Evolutionary conservation across 2,797 vertebrate species (phyloP).

Genomic region (Lerista edwardsae): DNA sequence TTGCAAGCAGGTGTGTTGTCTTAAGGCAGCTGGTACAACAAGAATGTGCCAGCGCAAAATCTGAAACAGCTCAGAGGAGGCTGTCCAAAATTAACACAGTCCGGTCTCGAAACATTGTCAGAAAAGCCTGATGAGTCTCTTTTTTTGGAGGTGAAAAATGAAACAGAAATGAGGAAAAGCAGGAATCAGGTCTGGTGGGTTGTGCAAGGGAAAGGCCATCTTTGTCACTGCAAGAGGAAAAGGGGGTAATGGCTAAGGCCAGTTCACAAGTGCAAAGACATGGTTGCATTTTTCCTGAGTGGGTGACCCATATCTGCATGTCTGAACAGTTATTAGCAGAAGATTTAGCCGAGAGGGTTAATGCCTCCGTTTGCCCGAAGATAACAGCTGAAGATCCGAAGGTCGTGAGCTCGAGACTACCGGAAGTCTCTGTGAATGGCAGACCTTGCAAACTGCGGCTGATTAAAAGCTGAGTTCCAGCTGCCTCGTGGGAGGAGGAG

Average conservation of each 20-base stretch:
- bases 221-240: conserved; percentile 26
- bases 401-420: too few relatives aligned
- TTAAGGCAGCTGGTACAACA: conserved; percentile 80
- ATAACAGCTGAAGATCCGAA: too few relatives aligned
- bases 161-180: conserved; percentile 68
- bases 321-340: too few relatives aligned
- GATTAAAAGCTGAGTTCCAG: too few relatives aligned
- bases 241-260: not conserved
- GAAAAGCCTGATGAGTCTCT: conserved; percentile 57
- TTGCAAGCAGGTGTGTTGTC: conserved; percentile 78
- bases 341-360: too few relatives aligned
- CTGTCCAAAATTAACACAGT: conserved; percentile 76
- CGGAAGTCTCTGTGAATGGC: too few relatives aligned
- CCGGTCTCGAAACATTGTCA: conserved; percentile 51
- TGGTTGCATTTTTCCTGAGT: not conserved
- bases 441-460: too few relatives aligned
- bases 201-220: conserved; percentile 46
- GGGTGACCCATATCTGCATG: not conserved
- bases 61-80: conserved; percentile 53
- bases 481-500: too few relatives aligned
- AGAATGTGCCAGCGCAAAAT: conserved; percentile 66
- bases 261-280: not conserved
- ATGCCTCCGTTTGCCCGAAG: too few relatives aligned
- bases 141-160: conserved; percentile 69
- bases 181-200: conserved; percentile 5